Conservation (phyloP, 2,113 vertebrate species). For the Mastomys natalensis region DNA sequence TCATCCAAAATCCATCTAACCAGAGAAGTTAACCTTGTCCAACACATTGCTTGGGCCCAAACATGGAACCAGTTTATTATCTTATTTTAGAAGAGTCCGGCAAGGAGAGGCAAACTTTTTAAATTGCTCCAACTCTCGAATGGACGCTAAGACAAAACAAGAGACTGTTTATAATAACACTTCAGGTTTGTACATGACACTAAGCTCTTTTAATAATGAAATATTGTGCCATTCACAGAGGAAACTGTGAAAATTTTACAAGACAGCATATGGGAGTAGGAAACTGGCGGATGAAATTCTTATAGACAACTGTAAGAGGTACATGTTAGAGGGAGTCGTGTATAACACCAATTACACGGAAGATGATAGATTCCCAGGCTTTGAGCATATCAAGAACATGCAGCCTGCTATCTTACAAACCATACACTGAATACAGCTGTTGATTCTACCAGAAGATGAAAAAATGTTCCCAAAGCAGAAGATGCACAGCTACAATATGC, state of each 20-base stretch:
- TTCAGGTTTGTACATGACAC: constrained; percentile 63
- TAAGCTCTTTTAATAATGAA: constrained; percentile 78
- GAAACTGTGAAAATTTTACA: constrained; percentile 71
- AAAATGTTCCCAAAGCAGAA: not conserved
- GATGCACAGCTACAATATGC: not conserved
- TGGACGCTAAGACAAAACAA: constrained; percentile 54
- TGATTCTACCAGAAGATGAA: constrained; percentile 9
- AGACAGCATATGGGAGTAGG: constrained; percentile 55
- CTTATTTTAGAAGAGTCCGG: constrained; percentile 41
- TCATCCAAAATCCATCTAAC: constrained; percentile 49
- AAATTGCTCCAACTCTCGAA: constrained; percentile 53
- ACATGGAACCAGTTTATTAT: constrained; percentile 60
- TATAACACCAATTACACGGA: constrained; percentile 51
- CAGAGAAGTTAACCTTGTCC: constrained; percentile 31
- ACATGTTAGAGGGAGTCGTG: not conserved
- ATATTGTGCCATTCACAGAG: constrained; percentile 60
- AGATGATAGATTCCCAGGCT: constrained; percentile 26
- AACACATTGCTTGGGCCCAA: constrained; percentile 9
- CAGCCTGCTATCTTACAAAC: not conserved
- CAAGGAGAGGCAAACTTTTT: constrained; percentile 33
- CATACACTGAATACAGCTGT: not conserved
- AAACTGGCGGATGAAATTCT: constrained; percentile 69
- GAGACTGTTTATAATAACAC: constrained; percentile 69
- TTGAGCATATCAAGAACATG: not conserved
- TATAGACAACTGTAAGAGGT: constrained; percentile 23